Percentiles rank a stretch among this genome's conserved stretches.
These are phyloP conservation scores for Caenorhabditis zanzibari DNA, from an alignment of 2,888 invertebrate species.

Conservation along the genomic window DNA sequence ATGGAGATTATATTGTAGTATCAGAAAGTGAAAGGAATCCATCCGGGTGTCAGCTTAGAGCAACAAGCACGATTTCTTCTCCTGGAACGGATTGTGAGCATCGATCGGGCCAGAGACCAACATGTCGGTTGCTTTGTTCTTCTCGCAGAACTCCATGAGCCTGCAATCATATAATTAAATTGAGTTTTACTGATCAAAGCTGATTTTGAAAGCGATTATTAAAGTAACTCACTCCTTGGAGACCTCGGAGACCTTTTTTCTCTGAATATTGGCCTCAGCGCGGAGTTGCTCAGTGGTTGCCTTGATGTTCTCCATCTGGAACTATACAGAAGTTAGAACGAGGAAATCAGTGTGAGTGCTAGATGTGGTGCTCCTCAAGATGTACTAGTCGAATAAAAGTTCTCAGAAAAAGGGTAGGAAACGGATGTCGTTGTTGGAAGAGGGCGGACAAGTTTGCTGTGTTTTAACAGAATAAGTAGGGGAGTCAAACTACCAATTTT, in stretches of 20 bases:
- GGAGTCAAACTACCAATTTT: conserved; percentile 50
- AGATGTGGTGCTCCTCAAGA: background rate
- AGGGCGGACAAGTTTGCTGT: conserved; percentile 8
- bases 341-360: background rate
- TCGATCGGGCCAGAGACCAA: conserved; percentile 78
- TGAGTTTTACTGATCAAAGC: too few species aligned
- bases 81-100: conserved; percentile 81
- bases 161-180: conserved; percentile 61
- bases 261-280: conserved; percentile 70
- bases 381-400: conserved; percentile 2
- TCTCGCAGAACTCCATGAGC: conserved; percentile 80
- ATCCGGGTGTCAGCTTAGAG: conserved; percentile 57
- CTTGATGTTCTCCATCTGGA: conserved; percentile 66
- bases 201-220: too few species aligned
- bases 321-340: conserved; percentile 3
- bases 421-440: background rate
- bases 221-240: conserved; percentile 76
- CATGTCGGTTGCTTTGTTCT: conserved; percentile 76
- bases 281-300: conserved; percentile 77
- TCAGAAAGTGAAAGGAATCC: background rate
- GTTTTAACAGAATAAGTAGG: conserved; percentile 15
- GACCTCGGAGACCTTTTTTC: conserved; percentile 79
- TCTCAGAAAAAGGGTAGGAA: background rate
- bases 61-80: conserved; percentile 78
- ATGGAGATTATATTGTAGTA: background rate